phyloP scores from a whole-genome alignment of 2,797 vertebrate species.

The Martes flavigula region DNA sequence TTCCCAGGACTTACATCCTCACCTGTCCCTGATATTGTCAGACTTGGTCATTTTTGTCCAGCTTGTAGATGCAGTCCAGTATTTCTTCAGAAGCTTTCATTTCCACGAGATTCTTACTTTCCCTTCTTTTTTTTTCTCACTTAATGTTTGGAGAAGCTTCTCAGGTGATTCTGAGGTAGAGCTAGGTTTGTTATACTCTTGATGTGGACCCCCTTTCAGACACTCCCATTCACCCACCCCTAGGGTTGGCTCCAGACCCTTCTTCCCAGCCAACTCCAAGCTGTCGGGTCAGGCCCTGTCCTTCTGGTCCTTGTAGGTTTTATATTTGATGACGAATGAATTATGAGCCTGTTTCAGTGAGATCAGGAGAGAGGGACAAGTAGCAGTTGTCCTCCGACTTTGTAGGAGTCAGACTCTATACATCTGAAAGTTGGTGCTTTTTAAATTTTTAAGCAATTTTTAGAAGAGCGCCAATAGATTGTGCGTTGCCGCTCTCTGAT shows the following conservation, averaged over 20 bases:
- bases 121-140: background rate
- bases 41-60: background rate
- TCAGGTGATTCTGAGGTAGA: background rate
- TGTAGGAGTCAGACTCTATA: background rate
- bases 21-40: background rate
- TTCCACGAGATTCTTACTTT: background rate
- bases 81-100: background rate
- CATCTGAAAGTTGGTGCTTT: background rate
- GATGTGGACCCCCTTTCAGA: background rate
- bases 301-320: background rate
- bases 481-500: background rate
- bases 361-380: background rate
- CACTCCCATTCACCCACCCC: background rate
- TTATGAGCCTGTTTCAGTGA: background rate
- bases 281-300: background rate
- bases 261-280: background rate
- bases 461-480: background rate
- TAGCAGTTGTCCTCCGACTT: background rate
- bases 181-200: background rate
- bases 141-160: background rate
- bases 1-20: background rate
- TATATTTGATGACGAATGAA: background rate
- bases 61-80: background rate
- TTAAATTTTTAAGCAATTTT: background rate
- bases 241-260: background rate